Base-by-base conservation (phyloP, 2,113 vertebrate species). In the Chionis minor region DNA sequence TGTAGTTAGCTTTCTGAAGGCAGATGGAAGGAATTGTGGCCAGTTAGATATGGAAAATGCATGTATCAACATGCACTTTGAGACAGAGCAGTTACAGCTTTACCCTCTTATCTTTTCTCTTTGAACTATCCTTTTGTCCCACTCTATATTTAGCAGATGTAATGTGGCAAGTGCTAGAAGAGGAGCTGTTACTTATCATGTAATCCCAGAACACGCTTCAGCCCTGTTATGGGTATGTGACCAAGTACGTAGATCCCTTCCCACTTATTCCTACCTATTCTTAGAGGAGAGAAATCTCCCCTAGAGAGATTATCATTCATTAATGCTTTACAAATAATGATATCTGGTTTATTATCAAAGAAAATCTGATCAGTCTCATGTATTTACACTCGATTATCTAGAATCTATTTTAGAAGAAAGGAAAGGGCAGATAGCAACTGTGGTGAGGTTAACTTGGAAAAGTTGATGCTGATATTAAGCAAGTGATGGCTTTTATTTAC, bases 401-500 rank as follows among this genome's bases (percentile, higher is more conserved):
- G 42, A 87, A 92, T 52, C 14, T 1, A 6, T 59, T 86, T 71
- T 44, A 47, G 32, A 72, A 63, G 51, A 81, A 55, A 44, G 27
- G 3, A 28, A 65, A 86, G 27, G 26, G 32, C 47, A 80, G 35
- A 35, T 28, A 77, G 30, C 83, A 95, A 75, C 52, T 69, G 63
- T 40, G 77, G 23, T 81, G 58, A 70, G 59, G 82, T 71, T 96
- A 72, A 55, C 77, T 91, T 80, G 66, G 92, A 95, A 94, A 94
- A 86, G 5, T 1, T 2, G 61, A 67, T 44, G 24, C 10, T 93
- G 19, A 20, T 44, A 3, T 51, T 59, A 73, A 90, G 56, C 47
- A 30, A 79, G 35, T 75, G n/a, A 78, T 96, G 87, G 35, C 45
- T 97, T 89, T 94, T 94, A 91, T 90, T 97, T 97, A 47, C 74